Base-by-base conservation (phyloP, 2,113 vertebrate genomes). In the Malurus alboscapulatus region DNA sequence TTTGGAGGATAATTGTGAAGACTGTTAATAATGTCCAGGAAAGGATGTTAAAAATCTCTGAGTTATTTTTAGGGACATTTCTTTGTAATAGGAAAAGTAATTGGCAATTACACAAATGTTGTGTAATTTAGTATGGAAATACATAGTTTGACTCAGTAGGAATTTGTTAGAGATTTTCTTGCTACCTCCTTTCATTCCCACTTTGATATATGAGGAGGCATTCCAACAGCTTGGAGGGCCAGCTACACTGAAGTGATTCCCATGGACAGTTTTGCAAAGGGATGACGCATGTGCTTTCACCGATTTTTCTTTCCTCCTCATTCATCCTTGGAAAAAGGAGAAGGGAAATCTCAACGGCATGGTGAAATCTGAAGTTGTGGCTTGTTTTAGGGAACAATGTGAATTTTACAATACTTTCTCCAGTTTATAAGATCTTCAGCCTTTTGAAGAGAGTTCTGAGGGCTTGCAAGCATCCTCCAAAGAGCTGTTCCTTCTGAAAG, bases 201-300 rank as follows among this genome's bases (percentile, higher is more conserved):
- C 80, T 93, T 92, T 93, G 90, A 87, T 93, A 57, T 76, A 89
- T 38, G 69, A 94, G 87, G 54, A 93, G 89, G 26, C 50, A 84
- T 89, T 94, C 42, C 69, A 54, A 17, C 73, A 88, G 50, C 80
- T 93, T 2, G 1, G 65, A 87, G 36, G 21, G 18, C 25, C 26
- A 78, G 58, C 67, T 57, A 65, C 0, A 2, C 57, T 67, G 53
- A 40, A 66, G 48, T 44, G n/a, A 73, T 87, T 95, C 92, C 83
- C 83, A 34, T 81, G 86, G 91, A 68, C 87, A 68, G n/a, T 84
- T 84, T 93, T 78, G 47, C 53, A 81, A 81, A 36, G 42, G 51
- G 12, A 45, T 0, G 4, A 34, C 0, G 0, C 32, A 27, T 50
- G 29, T 85, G n/a, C 38, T 88, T 93, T 76, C 48, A 59, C 36